Evolutionary conservation across 2,797 vertebrate genomes (phyloP).

Genomic region (Pempheris klunzingeri): DNA sequence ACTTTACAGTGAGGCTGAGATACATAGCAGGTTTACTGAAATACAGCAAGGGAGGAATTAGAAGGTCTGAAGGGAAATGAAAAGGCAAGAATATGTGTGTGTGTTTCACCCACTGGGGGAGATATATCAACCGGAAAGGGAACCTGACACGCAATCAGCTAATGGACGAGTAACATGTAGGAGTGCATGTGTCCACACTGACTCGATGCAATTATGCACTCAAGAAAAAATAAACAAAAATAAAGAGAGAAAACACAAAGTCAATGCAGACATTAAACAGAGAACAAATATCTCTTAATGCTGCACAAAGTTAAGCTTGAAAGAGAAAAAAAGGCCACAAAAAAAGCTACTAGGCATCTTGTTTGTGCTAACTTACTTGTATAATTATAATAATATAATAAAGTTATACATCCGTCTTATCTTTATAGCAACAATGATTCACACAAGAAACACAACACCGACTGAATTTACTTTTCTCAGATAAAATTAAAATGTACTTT

Average conservation of each 20-base stretch:
- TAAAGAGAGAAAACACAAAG: neutral
- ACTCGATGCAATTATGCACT: neutral
- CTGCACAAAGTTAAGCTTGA: neutral
- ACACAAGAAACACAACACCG: neutral
- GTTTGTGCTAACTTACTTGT: neutral
- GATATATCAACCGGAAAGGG: constrained; percentile 59
- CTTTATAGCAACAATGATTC: neutral
- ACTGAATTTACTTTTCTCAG: neutral
- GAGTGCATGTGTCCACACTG: constrained; percentile 1
- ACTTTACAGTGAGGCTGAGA: neutral
- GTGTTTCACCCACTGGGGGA: constrained; percentile 39
- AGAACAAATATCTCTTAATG: neutral
- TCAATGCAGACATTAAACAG: neutral
- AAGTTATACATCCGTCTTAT: neutral
- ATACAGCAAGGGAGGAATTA: neutral
- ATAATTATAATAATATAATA: neutral
- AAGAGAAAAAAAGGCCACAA: neutral
- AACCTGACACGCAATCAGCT: constrained; percentile 75
- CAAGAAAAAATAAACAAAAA: neutral
- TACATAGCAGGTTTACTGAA: constrained; percentile 3
- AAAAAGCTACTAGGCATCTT: neutral
- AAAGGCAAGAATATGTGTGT: constrained; percentile 25
- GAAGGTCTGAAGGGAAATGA: constrained; percentile 18
- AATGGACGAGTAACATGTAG: constrained; percentile 67
- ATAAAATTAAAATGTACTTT: neutral